phyloP scores from a whole-genome alignment of 2,888 invertebrate genomes.

The Anoncus sp. region DNA sequence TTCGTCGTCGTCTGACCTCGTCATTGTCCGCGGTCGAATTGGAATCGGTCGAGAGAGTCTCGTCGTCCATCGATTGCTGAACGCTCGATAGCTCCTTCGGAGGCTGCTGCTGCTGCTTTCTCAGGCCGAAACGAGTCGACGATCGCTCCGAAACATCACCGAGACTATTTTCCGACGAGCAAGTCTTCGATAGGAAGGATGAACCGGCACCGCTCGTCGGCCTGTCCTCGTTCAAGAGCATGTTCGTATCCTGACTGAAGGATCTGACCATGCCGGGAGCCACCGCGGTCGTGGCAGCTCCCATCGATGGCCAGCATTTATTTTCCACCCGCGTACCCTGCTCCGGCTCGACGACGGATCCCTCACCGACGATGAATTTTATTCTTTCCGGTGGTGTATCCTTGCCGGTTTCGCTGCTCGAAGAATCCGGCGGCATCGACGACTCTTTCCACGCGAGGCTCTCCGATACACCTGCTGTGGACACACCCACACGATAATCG shows the following conservation, averaged over 20 bases:
- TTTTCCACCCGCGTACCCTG: background rate
- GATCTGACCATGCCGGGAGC: constrained; percentile 82
- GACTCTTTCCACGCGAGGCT: constrained; percentile 83
- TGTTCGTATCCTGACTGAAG: constrained; percentile 84
- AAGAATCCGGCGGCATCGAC: constrained; percentile 84
- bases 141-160: constrained; percentile 71
- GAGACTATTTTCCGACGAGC: constrained; percentile 84
- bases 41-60: constrained; percentile 88
- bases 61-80: constrained; percentile 85
- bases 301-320: too few species aligned
- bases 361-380: constrained; percentile 79
- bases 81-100: constrained; percentile 77
- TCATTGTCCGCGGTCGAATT: constrained; percentile 87
- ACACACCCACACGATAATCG: constrained; percentile 61
- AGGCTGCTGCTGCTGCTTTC: constrained; percentile 62
- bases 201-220: constrained; percentile 45
- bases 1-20: constrained; percentile 85
- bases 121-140: constrained; percentile 57
- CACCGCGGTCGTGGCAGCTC: too few species aligned
- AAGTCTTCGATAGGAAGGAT: constrained; percentile 83
- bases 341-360: constrained; percentile 66
- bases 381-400: constrained; percentile 82
- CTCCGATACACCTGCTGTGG: constrained; percentile 75
- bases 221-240: constrained; percentile 73
- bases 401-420: constrained; percentile 85